Base-by-base conservation (phyloP, 2,113 vertebrate genomes). In the Sander lucioperca region DNA sequence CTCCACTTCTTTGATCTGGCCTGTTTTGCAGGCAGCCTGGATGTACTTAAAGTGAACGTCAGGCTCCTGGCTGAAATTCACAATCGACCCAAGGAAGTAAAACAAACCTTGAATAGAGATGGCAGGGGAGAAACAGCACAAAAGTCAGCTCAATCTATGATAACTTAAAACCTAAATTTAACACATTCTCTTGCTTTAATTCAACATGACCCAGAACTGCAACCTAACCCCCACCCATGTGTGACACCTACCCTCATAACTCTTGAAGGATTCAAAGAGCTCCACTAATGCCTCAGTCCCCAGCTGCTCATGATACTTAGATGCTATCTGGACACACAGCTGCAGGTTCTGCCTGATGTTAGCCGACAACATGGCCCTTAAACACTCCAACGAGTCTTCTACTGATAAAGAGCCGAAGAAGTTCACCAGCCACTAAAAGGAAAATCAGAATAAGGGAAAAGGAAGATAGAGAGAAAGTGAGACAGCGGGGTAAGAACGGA, bases 1-100 rank as follows among this genome's bases (percentile, higher is more conserved):
- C 93, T 98, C 97, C 66, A 99, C 97, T 82, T 98, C 97, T 84
- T 98, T 98, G 87, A 98, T 97, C 91, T 98, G 97, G n/a, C 97
- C 97, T 0, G 96, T 98, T 91, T 97, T 97, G 79, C 97, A 99
- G 61, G 97, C 97, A 6, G 97, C 97, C 88, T 98, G 97, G 84
- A 98, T 98, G 86, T 99, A 99, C 36, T 98, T 98, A 85, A 98
- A 97, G 81, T 98, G 97, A 80, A 98, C 97, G 10, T 98, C 97
- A 1, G 97, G 96, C 81, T 99, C 97, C 86, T 99, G 97, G 87
- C 97, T 99, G 92, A 98, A 98, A 94, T 99, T 99, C 83, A 99
- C 97, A 80, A 98, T 97, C 4, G 97, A 98, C 84, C 97, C 97
- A 80, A 98, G 93, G 93, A 99, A 98, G 93, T 97, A 98, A 93